Evolutionary conservation across 2,113 vertebrate genomes (phyloP).

Genomic region (Bujurquina vittata): DNA sequence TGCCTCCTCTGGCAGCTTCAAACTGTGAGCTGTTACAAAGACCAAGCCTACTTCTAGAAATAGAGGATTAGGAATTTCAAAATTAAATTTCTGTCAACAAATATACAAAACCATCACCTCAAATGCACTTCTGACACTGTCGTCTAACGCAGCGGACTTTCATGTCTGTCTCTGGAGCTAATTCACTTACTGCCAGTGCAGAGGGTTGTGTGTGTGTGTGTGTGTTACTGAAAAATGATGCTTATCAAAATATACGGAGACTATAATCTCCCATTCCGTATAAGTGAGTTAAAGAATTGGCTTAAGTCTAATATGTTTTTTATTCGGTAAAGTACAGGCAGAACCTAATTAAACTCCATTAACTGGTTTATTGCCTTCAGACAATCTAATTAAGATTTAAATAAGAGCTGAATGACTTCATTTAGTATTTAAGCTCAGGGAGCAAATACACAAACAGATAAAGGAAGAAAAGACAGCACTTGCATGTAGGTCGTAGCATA

Average conservation of each 20-base stretch:
- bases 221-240: neutral
- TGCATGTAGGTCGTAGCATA: neutral
- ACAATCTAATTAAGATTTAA: conserved; percentile 54
- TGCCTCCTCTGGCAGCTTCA: conserved; percentile 1
- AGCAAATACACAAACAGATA: conserved; percentile 27
- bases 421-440: conserved; percentile 25
- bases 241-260: neutral
- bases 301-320: conserved; percentile 31
- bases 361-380: conserved; percentile 40
- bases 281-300: conserved; percentile 31
- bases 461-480: neutral
- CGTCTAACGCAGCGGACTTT: neutral
- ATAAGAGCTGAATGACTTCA: conserved; percentile 31
- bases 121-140: neutral
- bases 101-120: conserved; percentile 8
- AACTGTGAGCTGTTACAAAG: conserved; percentile 2
- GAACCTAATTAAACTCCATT: conserved; percentile 52
- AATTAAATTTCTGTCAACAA: conserved; percentile 20
- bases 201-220: neutral
- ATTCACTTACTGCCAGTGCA: neutral
- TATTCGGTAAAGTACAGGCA: conserved; percentile 9
- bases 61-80: conserved; percentile 4
- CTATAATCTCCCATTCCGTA: neutral
- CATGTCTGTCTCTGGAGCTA: neutral
- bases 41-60: conserved; percentile 18